phyloP scores from a whole-genome alignment of 2,113 vertebrate genomes.

The mouse (Mus musculus) region DNA sequence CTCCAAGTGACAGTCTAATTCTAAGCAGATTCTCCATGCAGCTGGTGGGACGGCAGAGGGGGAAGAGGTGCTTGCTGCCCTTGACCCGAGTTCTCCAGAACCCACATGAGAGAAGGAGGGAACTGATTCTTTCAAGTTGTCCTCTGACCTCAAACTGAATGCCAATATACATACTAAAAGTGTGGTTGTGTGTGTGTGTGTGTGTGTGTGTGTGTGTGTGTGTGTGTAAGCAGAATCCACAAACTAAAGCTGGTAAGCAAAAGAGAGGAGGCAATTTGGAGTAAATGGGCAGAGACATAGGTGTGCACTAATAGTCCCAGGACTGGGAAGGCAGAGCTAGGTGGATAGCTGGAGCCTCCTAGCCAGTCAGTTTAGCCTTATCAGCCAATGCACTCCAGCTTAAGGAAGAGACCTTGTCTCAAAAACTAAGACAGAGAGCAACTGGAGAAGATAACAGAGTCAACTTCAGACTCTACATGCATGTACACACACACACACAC shows the following conservation, averaged over 20 bases:
- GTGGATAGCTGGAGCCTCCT: neutral
- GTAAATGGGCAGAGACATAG: neutral
- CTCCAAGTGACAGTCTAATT: neutral
- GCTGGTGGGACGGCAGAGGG: neutral
- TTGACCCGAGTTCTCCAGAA: neutral
- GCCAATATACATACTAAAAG: neutral
- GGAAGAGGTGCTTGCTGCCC: neutral
- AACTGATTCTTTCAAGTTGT: neutral
- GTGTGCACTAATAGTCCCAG: neutral
- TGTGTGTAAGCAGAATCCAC: neutral
- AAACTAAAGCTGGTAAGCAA: neutral
- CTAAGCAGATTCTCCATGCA: neutral
- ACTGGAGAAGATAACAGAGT: neutral
- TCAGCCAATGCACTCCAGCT: neutral
- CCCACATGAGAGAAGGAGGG: neutral
- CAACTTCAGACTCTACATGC: too few species aligned
- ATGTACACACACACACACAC: neutral
- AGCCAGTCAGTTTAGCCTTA: neutral
- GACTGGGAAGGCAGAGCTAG: neutral
- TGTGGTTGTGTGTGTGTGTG: neutral
- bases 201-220: neutral
- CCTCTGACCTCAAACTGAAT: neutral
- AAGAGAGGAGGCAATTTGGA: neutral
- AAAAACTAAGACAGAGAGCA: neutral
- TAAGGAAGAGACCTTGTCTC: neutral